Evolutionary conservation across 1,140 invertebrate species (phyloP).

Genomic region (Zaprionus ghesquierei): DNA sequence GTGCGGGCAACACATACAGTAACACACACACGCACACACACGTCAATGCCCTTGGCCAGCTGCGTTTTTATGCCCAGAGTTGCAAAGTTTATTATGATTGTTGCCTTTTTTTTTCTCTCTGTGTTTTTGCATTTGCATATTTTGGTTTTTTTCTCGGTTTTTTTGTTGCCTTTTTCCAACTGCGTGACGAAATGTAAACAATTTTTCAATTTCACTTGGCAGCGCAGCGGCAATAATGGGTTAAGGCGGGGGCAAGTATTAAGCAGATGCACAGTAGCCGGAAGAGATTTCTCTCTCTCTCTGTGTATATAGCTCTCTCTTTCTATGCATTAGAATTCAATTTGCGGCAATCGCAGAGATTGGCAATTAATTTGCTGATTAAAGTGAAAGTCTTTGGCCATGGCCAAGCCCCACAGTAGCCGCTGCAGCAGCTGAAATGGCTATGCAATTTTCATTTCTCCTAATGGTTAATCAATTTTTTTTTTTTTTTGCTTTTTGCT

Average conservation of each 20-base stretch:
- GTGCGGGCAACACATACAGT: background rate
- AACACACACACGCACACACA: background rate
- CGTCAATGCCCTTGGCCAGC: conserved; percentile 34
- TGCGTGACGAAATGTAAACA: conserved; percentile 56
- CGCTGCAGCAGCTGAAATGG: background rate
- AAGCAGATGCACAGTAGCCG: background rate
- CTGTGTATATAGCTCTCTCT: background rate
- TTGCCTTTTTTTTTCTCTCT: conserved; percentile 41
- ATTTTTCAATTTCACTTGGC: conserved; percentile 39
- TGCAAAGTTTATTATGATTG: conserved; percentile 36
- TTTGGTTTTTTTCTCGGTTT: conserved; percentile 15
- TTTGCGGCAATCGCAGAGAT: background rate
- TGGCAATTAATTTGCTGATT: conserved; percentile 39
- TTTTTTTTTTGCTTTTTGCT: conserved; percentile 15
- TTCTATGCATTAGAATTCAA: conserved; percentile 26
- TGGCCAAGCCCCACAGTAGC: background rate
- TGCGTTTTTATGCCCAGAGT: conserved; percentile 7
- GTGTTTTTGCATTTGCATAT: conserved; percentile 46
- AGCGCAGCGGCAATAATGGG: conserved; percentile 16
- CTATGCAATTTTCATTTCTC: conserved; percentile 32
- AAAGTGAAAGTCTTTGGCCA: conserved; percentile 57
- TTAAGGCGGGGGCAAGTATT: background rate
- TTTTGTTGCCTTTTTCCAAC: conserved; percentile 5
- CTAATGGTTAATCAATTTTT: conserved; percentile 68
- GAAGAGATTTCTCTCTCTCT: conserved; percentile 7